Evolutionary conservation across 2,113 vertebrate species (phyloP), one percentile per base, ranked within the genome.

Genomic region (Chamaea fasciata): DNA sequence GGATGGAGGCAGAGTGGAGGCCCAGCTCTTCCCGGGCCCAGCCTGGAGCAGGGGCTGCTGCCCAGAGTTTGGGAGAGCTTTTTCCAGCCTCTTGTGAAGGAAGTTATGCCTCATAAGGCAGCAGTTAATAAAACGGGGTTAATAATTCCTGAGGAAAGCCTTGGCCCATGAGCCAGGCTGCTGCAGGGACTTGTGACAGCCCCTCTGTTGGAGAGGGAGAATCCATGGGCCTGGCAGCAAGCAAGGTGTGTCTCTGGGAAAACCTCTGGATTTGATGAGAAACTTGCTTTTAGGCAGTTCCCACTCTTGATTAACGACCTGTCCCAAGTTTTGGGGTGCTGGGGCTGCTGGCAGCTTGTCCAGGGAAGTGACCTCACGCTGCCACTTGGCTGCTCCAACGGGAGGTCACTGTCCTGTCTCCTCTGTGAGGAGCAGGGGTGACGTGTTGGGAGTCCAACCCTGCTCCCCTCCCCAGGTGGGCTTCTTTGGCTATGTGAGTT

Each of bases 401-500:
- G 41, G 41, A 53, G 44, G 13, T 62, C 22, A 0, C n/a, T 4
- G 2, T 22, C n/a, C 75, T 53, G 53, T 18, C 23, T 22, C 65
- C 24, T 44, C 13, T 5, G 8, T 35, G 23, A 44, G 62, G 75
- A 73, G 84, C 77, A 69, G 42, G 3, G 49, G 9, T 12, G 67
- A 23, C 11, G 31, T 42, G 39, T 14, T 33, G 60, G 68, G 41
- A 42, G 65, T 37, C 78, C 30, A 62, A 13, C 15, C 26, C 49
- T 1, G 1, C 57, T 96, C n/a, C 5, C 31, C 67, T 79, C 64
- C 35, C 19, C 97, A 99, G 99, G 99, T 99, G 85, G 99, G 99
- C 8, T 99, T 99, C 97, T 99, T 99, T 15, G 99, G 99, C 74
- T 99, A 99, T 1, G 99, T 99, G 93, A 99, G 99, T 90, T 99